phyloP scores from a whole-genome alignment of 2,797 vertebrate genomes.

The Lacerta agilis region DNA sequence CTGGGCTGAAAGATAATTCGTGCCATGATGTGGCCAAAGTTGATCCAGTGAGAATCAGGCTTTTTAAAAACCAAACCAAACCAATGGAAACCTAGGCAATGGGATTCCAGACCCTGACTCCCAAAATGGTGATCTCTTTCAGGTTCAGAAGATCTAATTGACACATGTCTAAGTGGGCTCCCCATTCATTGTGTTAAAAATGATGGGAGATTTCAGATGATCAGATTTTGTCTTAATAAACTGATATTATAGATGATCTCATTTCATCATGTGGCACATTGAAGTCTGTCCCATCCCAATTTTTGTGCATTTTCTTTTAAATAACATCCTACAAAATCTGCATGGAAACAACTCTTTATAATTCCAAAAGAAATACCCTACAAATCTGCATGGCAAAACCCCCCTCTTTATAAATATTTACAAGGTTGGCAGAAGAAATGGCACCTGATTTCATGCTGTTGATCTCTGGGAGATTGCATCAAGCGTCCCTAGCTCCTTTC shows the following conservation, averaged over 20 bases:
- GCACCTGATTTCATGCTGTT: too few relatives aligned
- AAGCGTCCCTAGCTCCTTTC: background rate
- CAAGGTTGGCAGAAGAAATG: too few relatives aligned
- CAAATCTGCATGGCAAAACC: too few relatives aligned
- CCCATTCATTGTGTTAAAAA: background rate
- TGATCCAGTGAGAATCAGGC: background rate
- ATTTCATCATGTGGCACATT: background rate
- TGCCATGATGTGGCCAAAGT: background rate
- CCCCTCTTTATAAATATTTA: too few relatives aligned
- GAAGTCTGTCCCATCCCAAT: background rate
- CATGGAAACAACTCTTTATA: too few relatives aligned
- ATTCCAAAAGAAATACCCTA: too few relatives aligned
- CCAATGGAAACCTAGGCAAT: background rate
- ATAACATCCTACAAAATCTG: too few relatives aligned
- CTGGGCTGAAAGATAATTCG: conserved; percentile 9
- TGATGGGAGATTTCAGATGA: background rate
- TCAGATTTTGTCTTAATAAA: background rate
- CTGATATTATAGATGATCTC: background rate
- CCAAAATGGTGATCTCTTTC: background rate
- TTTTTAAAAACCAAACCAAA: background rate
- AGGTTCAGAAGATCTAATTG: background rate
- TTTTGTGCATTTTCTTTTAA: background rate
- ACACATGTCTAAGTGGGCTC: background rate
- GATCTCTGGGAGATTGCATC: background rate
- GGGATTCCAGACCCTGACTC: background rate